Evolutionary conservation across 2,888 invertebrate genomes (phyloP), one percentile per base, ranked within the genome.

Genomic region (Cryptocephalus primarius): DNA sequence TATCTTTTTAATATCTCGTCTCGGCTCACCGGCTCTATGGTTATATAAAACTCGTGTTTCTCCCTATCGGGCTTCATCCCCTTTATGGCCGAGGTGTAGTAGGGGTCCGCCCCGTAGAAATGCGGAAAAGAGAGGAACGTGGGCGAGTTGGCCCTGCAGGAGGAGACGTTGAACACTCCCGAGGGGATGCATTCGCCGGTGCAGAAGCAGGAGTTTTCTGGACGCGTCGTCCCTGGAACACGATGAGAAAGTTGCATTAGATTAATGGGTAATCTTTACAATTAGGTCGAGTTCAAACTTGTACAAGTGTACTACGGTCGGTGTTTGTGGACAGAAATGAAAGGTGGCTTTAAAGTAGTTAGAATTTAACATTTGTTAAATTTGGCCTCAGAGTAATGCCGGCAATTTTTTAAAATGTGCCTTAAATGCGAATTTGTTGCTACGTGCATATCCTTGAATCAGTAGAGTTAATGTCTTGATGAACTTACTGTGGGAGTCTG

Each of bases 91-190:
- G 80, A 71, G 9, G 71, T 57, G 48, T 85, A 81, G 48, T 69
- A 72, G 0, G 79, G 78, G 69, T 88, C 88, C 0, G 78, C 89
- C 56, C 81, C 75, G 61, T 81, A 75, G 68, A 88, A 90, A 68
- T 91, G 90, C 0, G 91, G 90, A 58, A 85, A 78, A 1, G 88
- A 86, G 56, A 88, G 75, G 62, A 87, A 87, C 0, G 83, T 82
- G 0, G 91, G 91, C 0, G 88, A 84, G 11, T 84, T 85, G 60
- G 75, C 82, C 40, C 87, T 77, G 54, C 87, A 88, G 0, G 82
- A 72, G 0, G 85, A 83, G 12, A 86, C 78, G 67, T 87, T 85
- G 69, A 86, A 77, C 13, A 85, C 75, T 0, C 88, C 88, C 1
- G 79, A 74, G 47, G 85, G 85, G 1, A 73, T 72, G 63, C 88